Evolutionary conservation across 2,888 invertebrate genomes (phyloP).

Genomic region (Sinotaia quadrata): DNA sequence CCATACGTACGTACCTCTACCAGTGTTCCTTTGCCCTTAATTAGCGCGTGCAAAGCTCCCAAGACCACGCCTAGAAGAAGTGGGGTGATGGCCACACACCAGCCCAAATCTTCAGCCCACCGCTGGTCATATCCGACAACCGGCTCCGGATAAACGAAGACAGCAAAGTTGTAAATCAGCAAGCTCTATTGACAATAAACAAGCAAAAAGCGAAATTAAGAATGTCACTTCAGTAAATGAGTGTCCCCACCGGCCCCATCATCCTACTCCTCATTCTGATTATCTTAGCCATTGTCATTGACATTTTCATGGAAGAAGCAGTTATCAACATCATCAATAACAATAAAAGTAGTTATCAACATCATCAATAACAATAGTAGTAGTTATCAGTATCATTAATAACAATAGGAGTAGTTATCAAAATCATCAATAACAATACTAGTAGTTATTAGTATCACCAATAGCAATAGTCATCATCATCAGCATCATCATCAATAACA

Average conservation of each 20-base stretch:
- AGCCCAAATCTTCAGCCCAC: conserved; percentile 62
- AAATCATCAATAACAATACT: too few species aligned
- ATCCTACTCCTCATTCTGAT: background rate
- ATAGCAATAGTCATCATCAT: too few species aligned
- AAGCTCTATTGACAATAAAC: conserved; percentile 48
- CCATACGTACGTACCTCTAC: conserved; percentile 48
- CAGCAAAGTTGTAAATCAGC: conserved; percentile 61
- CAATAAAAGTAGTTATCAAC: too few species aligned
- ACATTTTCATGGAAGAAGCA: too few species aligned
- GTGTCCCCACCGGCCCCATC: background rate
- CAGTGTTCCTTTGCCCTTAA: conserved; percentile 50
- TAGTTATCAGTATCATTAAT: too few species aligned
- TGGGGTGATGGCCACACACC: conserved; percentile 56
- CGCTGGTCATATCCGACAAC: conserved; percentile 56
- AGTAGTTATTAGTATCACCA: too few species aligned
- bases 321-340: too few species aligned
- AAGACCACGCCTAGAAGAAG: conserved; percentile 48
- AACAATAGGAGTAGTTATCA: too few species aligned
- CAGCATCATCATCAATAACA: too few species aligned
- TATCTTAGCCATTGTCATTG: background rate
- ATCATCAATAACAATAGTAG: too few species aligned
- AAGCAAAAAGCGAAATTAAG: background rate
- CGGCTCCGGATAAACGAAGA: conserved; percentile 56
- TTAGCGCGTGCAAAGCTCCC: conserved; percentile 57
- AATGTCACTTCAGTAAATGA: background rate